Evolutionary conservation across 2,797 vertebrate genomes (phyloP).

Genomic region (Megaceryle alcyon): DNA sequence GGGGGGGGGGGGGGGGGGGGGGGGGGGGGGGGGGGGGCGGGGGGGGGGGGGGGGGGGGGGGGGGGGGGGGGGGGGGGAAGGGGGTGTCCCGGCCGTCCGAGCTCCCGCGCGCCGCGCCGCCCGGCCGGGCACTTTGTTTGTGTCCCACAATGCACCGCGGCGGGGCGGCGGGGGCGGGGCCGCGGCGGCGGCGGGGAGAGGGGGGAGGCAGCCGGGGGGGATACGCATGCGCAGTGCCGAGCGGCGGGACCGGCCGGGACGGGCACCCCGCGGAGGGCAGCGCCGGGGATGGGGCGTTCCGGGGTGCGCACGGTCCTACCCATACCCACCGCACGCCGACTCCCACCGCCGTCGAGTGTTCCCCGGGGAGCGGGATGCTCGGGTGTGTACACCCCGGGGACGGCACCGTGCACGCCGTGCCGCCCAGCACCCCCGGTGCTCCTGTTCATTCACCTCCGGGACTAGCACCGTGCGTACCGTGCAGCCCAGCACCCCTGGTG

Average conservation of each 20-base stretch:
- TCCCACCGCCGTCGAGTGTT: too few species aligned
- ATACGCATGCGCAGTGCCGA: too few species aligned
- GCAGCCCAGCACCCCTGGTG: neutral
- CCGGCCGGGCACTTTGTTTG: neutral
- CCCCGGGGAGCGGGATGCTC: neutral
- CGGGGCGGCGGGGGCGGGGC: too few species aligned
- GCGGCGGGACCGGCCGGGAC: neutral
- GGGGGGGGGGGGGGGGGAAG: neutral
- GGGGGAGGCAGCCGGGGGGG: too few species aligned
- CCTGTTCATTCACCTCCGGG: too few species aligned
- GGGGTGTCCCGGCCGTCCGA: neutral
- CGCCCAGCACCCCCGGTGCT: too few species aligned
- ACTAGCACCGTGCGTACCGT: neutral
- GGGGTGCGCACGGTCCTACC: neutral
- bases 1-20: too few species aligned
- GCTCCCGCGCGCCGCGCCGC: neutral
- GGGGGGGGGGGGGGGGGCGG: too few species aligned
- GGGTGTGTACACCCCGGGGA: too few species aligned
- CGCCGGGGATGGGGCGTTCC: neutral
- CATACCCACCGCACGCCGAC: too few species aligned
- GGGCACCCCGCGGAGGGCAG: neutral
- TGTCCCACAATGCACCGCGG: neutral
- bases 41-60: neutral
- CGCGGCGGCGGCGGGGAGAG: too few species aligned
- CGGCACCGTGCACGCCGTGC: too few species aligned